phyloP scores from a whole-genome alignment of 2,113 vertebrate genomes.

The Gymnorhina tibicen region DNA sequence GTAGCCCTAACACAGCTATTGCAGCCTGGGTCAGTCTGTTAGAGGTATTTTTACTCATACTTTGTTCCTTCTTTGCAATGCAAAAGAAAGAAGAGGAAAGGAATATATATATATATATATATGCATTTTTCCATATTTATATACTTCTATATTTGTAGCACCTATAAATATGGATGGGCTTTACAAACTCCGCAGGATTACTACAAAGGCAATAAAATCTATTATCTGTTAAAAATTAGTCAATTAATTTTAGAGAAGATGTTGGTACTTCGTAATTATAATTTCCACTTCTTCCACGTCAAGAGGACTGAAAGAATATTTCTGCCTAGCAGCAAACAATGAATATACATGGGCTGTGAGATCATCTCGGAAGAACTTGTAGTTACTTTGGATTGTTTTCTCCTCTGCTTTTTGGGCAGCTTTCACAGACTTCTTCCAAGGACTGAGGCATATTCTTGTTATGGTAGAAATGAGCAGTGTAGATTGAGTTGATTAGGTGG shows the following conservation, averaged over 20 bases:
- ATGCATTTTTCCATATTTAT: not conserved
- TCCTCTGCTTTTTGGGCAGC: not conserved
- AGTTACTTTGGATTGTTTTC: not conserved
- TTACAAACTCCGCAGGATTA: not conserved
- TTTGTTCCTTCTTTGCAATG: not conserved
- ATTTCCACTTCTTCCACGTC: not conserved
- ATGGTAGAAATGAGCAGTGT: not conserved
- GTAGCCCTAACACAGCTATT: not conserved
- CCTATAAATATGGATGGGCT: not conserved
- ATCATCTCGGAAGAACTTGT: not conserved
- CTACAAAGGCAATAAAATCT: not conserved
- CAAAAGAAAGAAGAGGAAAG: not conserved
- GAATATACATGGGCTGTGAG: not conserved
- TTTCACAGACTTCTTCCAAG: not conserved
- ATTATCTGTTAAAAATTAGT: not conserved
- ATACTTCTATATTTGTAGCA: not conserved
- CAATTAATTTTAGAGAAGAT: not conserved
- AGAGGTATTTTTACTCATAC: not conserved
- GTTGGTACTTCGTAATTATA: not conserved
- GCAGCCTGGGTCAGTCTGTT: not conserved
- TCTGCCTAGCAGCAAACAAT: not conserved
- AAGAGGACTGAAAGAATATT: not conserved
- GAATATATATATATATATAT: not conserved
- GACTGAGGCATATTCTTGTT: not conserved
- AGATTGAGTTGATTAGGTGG: not conserved